Evolutionary conservation across 2,797 vertebrate species (phyloP), one percentile per base, ranked within the genome.

Genomic region (Mormyrops attenuatus): DNA sequence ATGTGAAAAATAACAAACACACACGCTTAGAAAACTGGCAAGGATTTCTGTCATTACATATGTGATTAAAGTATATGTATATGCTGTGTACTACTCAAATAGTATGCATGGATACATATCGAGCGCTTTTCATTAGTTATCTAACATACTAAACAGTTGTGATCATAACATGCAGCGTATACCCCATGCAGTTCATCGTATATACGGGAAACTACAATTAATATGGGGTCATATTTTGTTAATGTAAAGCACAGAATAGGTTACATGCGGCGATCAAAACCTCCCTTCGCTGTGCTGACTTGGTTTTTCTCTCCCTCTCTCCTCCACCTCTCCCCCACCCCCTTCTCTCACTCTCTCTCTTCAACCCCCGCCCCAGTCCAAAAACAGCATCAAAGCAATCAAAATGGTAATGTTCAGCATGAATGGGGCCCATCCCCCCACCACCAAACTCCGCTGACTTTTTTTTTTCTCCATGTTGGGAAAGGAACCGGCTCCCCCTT

Each of bases 391-490:
- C 96, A 95, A 95, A 95, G 96, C 96, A 95, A 96, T 96, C 96
- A 96, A 96, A 96, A 96, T 96, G 96, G 96, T 94, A 96, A 96
- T 96, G 95, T 93, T 92, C 93, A 94, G 94, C 95, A 94, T 92
- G 94, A 95, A 95, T 96, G 93, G 94, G 92, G 93, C 96, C 95
- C 93, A 95, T 95, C 88, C 95, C 69, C 94, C 95, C 89, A 93
- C 91, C 91, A 88, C 92, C 94, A 95, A 96, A 95, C 95, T 95
- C 95, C 97, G 96, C 97, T 97, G 97, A 98, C 97, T 98, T 97
- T 97, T 94, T 57, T 34, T 60, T 44, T 13, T 85, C 97, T 97
- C 97, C 97, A 97, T 97, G 96, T 96, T 96, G 92, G 93, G 93
- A 66, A 94, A 94, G 94, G 92, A 95, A 95, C 94, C 96, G 93